Evolutionary conservation across 2,797 vertebrate species (phyloP).

Genomic region (Rhinogobio ventralis): DNA sequence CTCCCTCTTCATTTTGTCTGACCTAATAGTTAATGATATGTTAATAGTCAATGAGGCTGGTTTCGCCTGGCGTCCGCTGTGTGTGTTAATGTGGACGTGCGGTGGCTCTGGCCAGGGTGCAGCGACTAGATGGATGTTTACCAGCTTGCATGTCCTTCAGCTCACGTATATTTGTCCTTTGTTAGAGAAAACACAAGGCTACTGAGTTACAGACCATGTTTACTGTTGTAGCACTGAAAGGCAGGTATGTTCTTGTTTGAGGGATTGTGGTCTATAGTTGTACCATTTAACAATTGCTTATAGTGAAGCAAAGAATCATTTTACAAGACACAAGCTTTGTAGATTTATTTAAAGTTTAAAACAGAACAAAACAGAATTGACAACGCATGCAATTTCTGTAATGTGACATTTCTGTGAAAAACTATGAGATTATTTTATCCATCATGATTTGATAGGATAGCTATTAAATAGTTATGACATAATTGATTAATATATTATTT

Average conservation of each 20-base stretch:
- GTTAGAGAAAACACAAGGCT: conserved; percentile 53
- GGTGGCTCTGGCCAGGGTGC: conserved; percentile 50
- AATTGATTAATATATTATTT: neutral
- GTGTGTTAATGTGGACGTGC: conserved; percentile 56
- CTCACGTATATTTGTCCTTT: conserved; percentile 61
- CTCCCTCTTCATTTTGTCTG: conserved; percentile 63
- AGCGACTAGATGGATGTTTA: conserved; percentile 61
- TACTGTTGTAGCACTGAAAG: conserved; percentile 35
- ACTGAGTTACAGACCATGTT: conserved; percentile 47
- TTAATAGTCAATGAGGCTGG: conserved; percentile 73
- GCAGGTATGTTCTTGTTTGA: conserved; percentile 39
- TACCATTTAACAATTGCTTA: neutral
- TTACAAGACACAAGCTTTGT: neutral
- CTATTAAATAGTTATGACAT: neutral
- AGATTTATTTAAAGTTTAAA: neutral
- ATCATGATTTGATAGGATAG: neutral
- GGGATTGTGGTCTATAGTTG: conserved; percentile 17
- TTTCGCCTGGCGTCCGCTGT: conserved; percentile 67
- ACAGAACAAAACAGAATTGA: neutral
- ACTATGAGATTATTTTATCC: neutral
- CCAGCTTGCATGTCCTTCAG: conserved; percentile 62
- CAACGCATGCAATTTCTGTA: neutral
- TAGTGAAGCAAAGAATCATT: neutral
- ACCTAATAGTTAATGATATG: conserved; percentile 73
- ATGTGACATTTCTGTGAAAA: neutral